Evolutionary conservation across 2,888 invertebrate genomes (phyloP), one percentile per base, ranked within the genome.

Genomic region (Sesia bembeciformis): DNA sequence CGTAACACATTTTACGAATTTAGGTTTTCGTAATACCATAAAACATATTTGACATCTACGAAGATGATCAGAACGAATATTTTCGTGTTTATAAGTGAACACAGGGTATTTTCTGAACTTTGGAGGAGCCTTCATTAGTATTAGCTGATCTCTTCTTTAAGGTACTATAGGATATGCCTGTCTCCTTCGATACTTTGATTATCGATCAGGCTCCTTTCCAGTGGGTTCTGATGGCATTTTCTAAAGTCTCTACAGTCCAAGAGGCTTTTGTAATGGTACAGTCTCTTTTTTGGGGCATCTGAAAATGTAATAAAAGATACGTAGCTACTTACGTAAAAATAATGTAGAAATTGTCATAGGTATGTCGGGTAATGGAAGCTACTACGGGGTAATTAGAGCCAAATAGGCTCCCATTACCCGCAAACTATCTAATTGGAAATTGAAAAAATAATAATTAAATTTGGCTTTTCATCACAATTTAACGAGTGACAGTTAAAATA

Each of bases 21-120:
- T 62, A 56, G 50, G 51, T 57, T 55, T 58, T 62, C 52, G 61
- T 62, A 55, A 62, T 55, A 51, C 59, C 61, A 43, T 64, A 63
- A 60, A 61, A 61, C 57, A 59, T 62, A 53, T 62, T 64, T 59
- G 62, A 60, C 62, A 62, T 59, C 39, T 60, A 41, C 53, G 58
- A 50, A 65, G 57, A 59, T 63, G 60, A 53, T 59, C 42, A 58
- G 58, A 61, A 58, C 60, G 56, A 54, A 59, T 61, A 49, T 51
- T 40, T 61, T 63, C 61, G 60, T 62, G 62, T 54, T 56, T 60
- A 50, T 42, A 54, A 56, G 52, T 63, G 52, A 64, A 64, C 53
- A 62, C 62, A 58, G 63, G 55, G 38, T 38, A 57, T 51, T 60
- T 57, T 58, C 58, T 58, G 53, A 61, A 58, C 42, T 60, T 59